Conservation (phyloP, 2,888 invertebrate genomes). For the Graphium colonna region DNA sequence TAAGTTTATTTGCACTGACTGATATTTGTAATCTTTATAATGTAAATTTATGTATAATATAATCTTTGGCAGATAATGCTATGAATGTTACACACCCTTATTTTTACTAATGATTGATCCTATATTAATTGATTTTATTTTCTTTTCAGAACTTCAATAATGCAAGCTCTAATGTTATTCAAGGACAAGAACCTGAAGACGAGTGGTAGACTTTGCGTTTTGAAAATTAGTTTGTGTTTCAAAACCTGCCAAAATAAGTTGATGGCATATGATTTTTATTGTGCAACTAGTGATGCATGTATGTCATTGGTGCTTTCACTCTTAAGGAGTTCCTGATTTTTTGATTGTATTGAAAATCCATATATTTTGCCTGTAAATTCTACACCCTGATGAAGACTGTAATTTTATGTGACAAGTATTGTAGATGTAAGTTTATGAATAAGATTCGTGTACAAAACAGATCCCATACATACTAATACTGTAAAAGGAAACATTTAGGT, state of each 20-base stretch:
- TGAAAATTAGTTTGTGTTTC: neutral
- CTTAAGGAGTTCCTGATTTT: slow-evolving; percentile 17
- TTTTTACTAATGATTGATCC: no score
- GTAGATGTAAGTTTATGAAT: slow-evolving; percentile 30
- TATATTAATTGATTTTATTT: slow-evolving; percentile 4
- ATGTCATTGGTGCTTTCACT: slow-evolving; percentile 58
- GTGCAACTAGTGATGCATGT: slow-evolving; percentile 55
- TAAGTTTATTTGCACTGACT: no score
- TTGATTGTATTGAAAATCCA: neutral
- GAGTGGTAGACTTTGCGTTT: slow-evolving; percentile 65
- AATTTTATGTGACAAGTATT: slow-evolving; percentile 46
- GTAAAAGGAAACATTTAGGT: no score
- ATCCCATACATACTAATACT: slow-evolving; percentile 30
- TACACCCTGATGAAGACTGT: slow-evolving; percentile 38
- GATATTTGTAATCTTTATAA: no score
- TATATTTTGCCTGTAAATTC: neutral
- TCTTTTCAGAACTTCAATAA: slow-evolving; percentile 59
- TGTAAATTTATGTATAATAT: no score
- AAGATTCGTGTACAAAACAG: slow-evolving; percentile 39
- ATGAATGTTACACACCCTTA: no score
- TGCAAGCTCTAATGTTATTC: slow-evolving; percentile 41
- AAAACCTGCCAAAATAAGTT: neutral
- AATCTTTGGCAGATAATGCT: no score
- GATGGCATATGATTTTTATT: slow-evolving; percentile 34
- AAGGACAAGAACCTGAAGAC: slow-evolving; percentile 74